A percentile compares a stretch with the other conserved stretches of the same genome.
phyloP scores from a whole-genome alignment of 2,888 invertebrate species.

The Dascillus cervinus region DNA sequence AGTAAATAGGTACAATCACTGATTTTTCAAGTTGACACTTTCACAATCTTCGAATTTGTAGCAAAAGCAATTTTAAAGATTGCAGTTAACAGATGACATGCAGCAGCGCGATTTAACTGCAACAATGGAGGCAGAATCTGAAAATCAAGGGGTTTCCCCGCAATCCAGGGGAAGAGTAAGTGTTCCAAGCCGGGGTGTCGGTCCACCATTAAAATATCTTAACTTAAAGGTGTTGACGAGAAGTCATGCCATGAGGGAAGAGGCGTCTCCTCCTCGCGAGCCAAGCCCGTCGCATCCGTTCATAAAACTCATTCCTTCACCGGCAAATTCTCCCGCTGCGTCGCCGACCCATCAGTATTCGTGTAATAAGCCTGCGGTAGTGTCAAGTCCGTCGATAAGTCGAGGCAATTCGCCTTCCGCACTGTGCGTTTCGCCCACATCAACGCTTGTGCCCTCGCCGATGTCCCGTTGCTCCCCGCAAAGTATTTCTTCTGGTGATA shows the following conservation, averaged over 20 bases:
- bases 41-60: too few relatives aligned
- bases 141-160: slow-evolving; percentile 18
- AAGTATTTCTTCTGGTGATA: slow-evolving; percentile 6
- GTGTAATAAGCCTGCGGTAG: slow-evolving; percentile 26
- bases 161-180: slow-evolving; percentile 22
- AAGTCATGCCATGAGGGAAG: slow-evolving; percentile 85
- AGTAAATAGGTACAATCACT: too few relatives aligned
- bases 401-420: slow-evolving; percentile 28
- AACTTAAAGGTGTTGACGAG: slow-evolving; percentile 79
- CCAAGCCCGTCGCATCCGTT: slow-evolving; percentile 37
- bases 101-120: slow-evolving; percentile 29
- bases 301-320: slow-evolving; percentile 35
- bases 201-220: too few relatives aligned
- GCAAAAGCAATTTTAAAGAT: slow-evolving; percentile 11
- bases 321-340: slow-evolving; percentile 14
- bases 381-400: slow-evolving; percentile 31
- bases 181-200: too few relatives aligned
- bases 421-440: slow-evolving; percentile 29
- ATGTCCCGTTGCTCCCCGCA: slow-evolving; percentile 21
- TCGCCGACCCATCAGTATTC: slow-evolving; percentile 11
- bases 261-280: slow-evolving; percentile 54
- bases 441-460: slow-evolving; percentile 33
- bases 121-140: slow-evolving; percentile 30
- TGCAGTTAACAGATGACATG: slow-evolving; percentile 28
- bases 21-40: too few relatives aligned